These are phyloP conservation scores for Cybosia mesomella DNA, from an alignment of 2,888 invertebrate genomes.

Conservation along the genomic window DNA sequence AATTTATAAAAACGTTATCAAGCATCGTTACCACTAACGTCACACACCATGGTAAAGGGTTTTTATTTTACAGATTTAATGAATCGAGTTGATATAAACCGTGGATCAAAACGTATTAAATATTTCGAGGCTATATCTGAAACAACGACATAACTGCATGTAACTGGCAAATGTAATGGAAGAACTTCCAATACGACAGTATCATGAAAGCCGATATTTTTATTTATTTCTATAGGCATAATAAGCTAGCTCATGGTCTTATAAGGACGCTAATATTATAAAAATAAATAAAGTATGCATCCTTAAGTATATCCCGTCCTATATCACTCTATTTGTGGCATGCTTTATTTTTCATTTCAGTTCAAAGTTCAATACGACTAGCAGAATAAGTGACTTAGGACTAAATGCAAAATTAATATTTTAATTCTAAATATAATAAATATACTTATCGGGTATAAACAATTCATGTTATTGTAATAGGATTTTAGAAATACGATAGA, in stretches of 20 bases:
- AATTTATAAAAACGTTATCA: slow-evolving; percentile 54
- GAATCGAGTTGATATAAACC: slow-evolving; percentile 49
- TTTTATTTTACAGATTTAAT: slow-evolving; percentile 55
- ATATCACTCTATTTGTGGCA: not conserved
- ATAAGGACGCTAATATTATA: not conserved
- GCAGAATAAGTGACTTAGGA: not conserved
- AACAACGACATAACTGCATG: slow-evolving; percentile 71
- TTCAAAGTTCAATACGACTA: not conserved
- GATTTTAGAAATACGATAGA: not conserved
- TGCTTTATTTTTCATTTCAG: not conserved
- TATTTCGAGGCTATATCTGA: slow-evolving; percentile 26
- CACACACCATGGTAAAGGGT: slow-evolving; percentile 75
- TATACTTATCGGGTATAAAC: not conserved
- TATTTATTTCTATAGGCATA: slow-evolving; percentile 20
- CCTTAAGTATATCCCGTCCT: not conserved
- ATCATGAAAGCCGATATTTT: slow-evolving; percentile 22
- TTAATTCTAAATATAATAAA: not conserved
- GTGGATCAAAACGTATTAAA: slow-evolving; percentile 53
- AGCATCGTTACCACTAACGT: slow-evolving; percentile 72
- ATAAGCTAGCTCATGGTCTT: slow-evolving; percentile 16
- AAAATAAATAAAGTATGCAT: not conserved
- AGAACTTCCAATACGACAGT: slow-evolving; percentile 10
- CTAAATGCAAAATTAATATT: not conserved
- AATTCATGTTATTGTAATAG: not conserved
- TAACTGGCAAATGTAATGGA: slow-evolving; percentile 26